Conservation (phyloP, 2,888 invertebrate species). For the Ametastegia equiseti region DNA sequence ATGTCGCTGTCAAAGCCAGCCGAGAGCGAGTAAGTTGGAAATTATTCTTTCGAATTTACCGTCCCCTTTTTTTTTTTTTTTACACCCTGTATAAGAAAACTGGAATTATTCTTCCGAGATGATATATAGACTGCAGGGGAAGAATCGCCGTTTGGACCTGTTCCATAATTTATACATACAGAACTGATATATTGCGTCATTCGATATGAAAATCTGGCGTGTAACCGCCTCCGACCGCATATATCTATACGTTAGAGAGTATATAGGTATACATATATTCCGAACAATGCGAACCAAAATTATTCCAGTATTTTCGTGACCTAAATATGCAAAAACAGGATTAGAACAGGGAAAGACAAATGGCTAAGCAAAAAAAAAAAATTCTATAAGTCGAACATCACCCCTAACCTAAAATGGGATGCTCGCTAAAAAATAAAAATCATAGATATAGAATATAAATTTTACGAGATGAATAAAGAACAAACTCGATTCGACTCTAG, state of each 20-base stretch:
- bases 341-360: background rate
- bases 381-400: no score
- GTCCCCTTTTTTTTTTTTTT: background rate
- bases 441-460: background rate
- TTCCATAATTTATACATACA: conserved; percentile 12
- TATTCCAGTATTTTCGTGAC: conserved; percentile 12
- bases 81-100: background rate
- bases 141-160: conserved; percentile 11
- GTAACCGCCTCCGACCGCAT: background rate
- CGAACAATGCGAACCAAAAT: background rate
- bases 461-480: background rate
- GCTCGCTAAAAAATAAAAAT: no score
- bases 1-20: background rate
- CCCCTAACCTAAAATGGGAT: no score
- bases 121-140: conserved; percentile 7
- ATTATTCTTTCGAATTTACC: background rate
- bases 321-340: background rate
- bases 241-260: background rate
- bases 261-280: background rate
- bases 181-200: background rate
- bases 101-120: background rate
- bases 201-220: conserved; percentile 22
- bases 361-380: background rate
- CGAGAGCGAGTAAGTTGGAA: background rate
- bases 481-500: background rate